Evolutionary conservation across 2,113 vertebrate species (phyloP).

Genomic region (Heterochromis multidens): DNA sequence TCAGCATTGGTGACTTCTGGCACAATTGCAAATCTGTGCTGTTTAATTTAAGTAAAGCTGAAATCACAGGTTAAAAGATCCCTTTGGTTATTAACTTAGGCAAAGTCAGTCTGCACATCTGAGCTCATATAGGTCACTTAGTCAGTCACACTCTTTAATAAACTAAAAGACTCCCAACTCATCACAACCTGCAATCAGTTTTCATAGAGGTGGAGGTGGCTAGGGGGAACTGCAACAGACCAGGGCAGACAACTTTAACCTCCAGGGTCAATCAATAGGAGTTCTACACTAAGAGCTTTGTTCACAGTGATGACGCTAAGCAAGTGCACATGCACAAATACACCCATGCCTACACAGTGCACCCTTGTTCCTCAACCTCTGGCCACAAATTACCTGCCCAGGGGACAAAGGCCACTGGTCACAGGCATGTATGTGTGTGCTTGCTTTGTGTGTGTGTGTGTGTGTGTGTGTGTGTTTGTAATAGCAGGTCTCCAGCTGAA

Average conservation of each 20-base stretch:
- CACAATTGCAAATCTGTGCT: neutral
- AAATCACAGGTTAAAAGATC: neutral
- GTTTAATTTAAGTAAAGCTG: constrained; percentile 8
- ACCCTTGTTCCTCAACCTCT: constrained; percentile 21
- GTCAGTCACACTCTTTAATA: constrained; percentile 69
- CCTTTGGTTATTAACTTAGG: constrained; percentile 18
- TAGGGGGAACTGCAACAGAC: constrained; percentile 17
- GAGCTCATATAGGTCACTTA: constrained; percentile 22
- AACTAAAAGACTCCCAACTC: constrained; percentile 45
- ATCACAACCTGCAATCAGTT: constrained; percentile 51
- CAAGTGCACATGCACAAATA: neutral
- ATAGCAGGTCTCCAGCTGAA: constrained; percentile 30
- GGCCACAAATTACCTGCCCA: constrained; percentile 21
- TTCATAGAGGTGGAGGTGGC: constrained; percentile 38
- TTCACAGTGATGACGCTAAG: constrained; percentile 37
- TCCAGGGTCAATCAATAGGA: constrained; percentile 48
- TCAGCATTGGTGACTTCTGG: neutral
- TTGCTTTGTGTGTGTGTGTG: neutral
- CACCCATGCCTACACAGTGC: neutral
- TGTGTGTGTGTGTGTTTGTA: neutral
- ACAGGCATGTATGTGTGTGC: neutral
- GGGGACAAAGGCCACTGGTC: constrained; percentile 17
- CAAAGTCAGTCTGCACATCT: constrained; percentile 47
- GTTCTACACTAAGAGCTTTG: constrained; percentile 59
- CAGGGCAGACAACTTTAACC: constrained; percentile 58